Base-by-base conservation (phyloP, 92 coral and sea anemone genomes). In the Chrysogorgia sp. region DNA sequence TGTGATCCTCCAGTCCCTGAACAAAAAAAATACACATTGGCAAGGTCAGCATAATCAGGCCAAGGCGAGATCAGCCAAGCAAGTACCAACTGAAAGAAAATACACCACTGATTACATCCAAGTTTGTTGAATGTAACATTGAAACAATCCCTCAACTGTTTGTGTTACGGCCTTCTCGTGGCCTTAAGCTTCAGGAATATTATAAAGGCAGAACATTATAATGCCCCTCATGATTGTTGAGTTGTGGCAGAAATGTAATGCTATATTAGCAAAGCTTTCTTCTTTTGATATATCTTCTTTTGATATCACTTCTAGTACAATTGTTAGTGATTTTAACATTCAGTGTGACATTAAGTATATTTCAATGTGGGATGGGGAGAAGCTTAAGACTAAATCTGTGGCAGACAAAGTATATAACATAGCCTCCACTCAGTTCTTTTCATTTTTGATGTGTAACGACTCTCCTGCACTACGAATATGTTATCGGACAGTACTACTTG, bases 311-410 rank as follows among this genome's bases (percentile, higher is more conserved):
- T 33, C 41, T 22, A 75, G 45, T 58, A 20, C 67, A 4, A 56
- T 63, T 30, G 17, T 57, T 48, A 57, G n/a, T 3, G 40, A 58
- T 34, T 60, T 76, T 76, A 45, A 34, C 40, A 58, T 76, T 34
- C 69, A 76, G n/a, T 57, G 81, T 60, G 69, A 76, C 10, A 31
- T 60, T 59, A 32, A 60, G 13, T 76, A 37, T 59, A 63, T 59
- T 20, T 76, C 81, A n/a, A 13, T 29, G 8, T 76, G 71, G 81
- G 70, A 58, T 76, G 81, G 69, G 32, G 81, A 76, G 53, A 76
- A 37, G 69, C 52, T 75, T 45, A 70, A 70, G 76, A 40, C 71
- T 22, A 76, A 59, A 59, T 9, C 40, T 76, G 40, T 50, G 23
- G 21, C 53, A 34, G 69, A 56, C 5, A 30, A 22, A 56, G 55